Evolutionary conservation across 2,113 vertebrate genomes (phyloP), one percentile per base, ranked within the genome.

Genomic region (Struthidea cinerea): DNA sequence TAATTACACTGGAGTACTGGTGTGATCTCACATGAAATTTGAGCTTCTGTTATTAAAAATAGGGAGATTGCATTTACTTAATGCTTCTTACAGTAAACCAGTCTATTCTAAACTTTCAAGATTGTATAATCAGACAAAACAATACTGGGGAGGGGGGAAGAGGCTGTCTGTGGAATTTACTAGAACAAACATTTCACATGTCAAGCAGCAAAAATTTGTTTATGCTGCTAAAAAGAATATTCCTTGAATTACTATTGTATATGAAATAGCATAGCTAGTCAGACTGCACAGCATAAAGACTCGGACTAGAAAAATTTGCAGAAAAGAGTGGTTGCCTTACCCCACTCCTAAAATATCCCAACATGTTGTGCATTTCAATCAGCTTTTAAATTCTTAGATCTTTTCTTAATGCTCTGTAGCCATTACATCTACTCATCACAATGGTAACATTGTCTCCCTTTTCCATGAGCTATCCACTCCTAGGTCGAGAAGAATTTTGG

Each of bases 21-120:
- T 90, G 76, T 98, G 96, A 98, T 96, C 94, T 96, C 94, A 97
- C 74, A 90, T 95, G 96, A 97, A 97, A 98, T 96, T 91, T 96
- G 92, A 98, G 94, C 78, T 97, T 94, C 82, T 84, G 37, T 96
- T 97, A 97, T 97, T 98, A 97, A 97, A 98, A 98, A 97, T 26
- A 97, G 92, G 97, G 97, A 97, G 90, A 97, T 20, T 91, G 52
- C 86, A 95, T 96, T 97, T 96, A 96, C 83, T 98, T 97, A 98
- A 97, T 97, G 71, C 59, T 97, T 97, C 93, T 97, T 97, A 97
- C 59, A 76, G 85, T 96, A 97, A 97, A 97, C 61, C 83, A 96
- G 89, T 73, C 70, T 89, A 90, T 95, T 97, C 97, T 89, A 96
- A 97, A 98, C 78, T 97, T 97, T 94, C 65, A 90, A 91, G 84